Percentiles rank a stretch among this genome's conserved stretches.
Evolutionary conservation across 2,113 vertebrate genomes (phyloP).

Genomic region (Phaethon lepturus): DNA sequence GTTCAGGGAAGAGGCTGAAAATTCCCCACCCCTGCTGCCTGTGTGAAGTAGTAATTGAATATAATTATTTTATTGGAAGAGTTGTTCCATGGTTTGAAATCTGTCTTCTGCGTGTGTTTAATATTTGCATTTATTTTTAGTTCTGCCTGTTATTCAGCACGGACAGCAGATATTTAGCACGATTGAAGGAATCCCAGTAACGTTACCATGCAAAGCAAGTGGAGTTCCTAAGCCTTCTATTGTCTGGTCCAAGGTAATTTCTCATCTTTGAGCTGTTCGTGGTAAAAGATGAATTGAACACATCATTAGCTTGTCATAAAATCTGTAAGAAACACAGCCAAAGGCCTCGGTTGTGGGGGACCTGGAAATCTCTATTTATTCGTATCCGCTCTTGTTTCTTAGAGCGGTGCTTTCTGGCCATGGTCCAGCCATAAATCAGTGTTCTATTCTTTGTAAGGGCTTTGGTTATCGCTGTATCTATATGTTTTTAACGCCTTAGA

Average conservation of each 20-base stretch:
- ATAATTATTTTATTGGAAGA: not conserved
- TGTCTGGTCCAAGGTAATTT: conserved; percentile 90
- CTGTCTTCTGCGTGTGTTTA: not conserved
- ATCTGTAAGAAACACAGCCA: not conserved
- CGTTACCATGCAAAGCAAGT: conserved; percentile 87
- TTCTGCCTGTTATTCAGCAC: conserved; percentile 91
- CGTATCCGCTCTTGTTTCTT: not conserved
- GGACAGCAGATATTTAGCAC: conserved; percentile 95
- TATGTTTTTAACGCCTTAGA: not conserved
- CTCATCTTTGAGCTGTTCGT: not conserved
- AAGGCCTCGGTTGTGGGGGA: not conserved
- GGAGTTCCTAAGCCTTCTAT: conserved; percentile 90
- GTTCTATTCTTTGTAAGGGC: not conserved
- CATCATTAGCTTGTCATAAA: not conserved
- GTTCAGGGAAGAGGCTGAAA: not conserved
- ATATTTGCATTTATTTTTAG: conserved; percentile 71
- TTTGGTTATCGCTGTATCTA: not conserved
- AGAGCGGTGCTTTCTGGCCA: not conserved
- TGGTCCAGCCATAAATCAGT: not conserved
- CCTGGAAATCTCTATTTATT: not conserved
- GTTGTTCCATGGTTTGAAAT: not conserved
- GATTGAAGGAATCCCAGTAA: conserved; percentile 88
- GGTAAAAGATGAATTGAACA: not conserved
- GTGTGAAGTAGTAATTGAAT: not conserved
- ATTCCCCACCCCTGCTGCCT: not conserved